phyloP scores from a whole-genome alignment of 2,888 invertebrate genomes.

The Caenorhabditis plicata region DNA sequence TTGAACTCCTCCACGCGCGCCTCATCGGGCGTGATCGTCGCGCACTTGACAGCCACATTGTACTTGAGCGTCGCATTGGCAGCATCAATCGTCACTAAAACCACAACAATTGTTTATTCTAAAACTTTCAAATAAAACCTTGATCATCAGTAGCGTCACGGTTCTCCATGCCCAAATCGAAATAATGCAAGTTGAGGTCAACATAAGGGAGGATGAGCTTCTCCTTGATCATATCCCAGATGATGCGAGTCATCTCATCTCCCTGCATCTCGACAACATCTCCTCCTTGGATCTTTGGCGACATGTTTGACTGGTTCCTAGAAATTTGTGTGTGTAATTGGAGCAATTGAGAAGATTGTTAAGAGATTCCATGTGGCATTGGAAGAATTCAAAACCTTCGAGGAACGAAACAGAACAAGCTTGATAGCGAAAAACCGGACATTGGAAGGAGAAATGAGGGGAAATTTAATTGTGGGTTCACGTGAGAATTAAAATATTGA shows the following conservation, averaged over 20 bases:
- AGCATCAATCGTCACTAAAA: constrained; percentile 85
- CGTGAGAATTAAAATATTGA: constrained; percentile 1
- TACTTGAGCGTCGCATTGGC: constrained; percentile 94
- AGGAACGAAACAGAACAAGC: too few relatives aligned
- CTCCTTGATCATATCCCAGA: constrained; percentile 96
- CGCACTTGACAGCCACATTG: constrained; percentile 98
- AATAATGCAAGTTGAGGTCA: constrained; percentile 89
- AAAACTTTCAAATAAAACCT: constrained; percentile 63
- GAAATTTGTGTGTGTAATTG: too few relatives aligned
- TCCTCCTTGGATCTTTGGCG: constrained; percentile 60
- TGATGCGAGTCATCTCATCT: constrained; percentile 76
- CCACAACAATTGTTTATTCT: not conserved
- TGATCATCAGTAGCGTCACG: constrained; percentile 90
- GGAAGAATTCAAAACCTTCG: too few relatives aligned
- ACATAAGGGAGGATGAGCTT: constrained; percentile 93
- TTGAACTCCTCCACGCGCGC: constrained; percentile 80
- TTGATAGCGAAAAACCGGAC: constrained; percentile 15
- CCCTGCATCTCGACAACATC: constrained; percentile 70
- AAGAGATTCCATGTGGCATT: too few relatives aligned
- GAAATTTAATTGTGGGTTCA: too few relatives aligned
- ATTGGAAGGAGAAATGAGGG: not conserved
- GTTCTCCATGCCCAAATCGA: constrained; percentile 91
- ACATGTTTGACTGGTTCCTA: too few relatives aligned
- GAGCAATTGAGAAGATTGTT: too few relatives aligned
- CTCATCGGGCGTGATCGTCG: constrained; percentile 95